phyloP scores from a whole-genome alignment of 2,113 vertebrate genomes.

The Pseudorasbora parva region DNA sequence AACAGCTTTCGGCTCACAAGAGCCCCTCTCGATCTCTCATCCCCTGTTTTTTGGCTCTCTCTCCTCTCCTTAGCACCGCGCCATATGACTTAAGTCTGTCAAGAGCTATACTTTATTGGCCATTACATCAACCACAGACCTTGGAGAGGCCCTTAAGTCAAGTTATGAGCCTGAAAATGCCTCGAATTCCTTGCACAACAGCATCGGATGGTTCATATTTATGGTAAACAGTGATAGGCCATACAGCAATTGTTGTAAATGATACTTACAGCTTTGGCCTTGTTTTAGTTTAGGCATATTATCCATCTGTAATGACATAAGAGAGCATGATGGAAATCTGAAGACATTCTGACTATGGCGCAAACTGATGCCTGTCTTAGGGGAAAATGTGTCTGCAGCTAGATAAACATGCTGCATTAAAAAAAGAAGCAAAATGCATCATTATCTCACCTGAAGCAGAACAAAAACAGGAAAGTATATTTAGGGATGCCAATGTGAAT shows the following conservation, averaged over 20 bases:
- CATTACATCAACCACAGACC: conserved; percentile 44
- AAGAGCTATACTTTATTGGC: conserved; percentile 44
- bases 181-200: conserved; percentile 51
- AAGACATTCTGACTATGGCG: not conserved
- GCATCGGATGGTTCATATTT: conserved; percentile 37
- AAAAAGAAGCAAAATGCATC: conserved; percentile 10
- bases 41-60: not conserved
- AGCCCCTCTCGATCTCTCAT: conserved; percentile 38
- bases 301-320: not conserved
- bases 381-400: not conserved
- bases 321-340: not conserved
- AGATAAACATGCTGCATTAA: not conserved
- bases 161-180: conserved; percentile 52
- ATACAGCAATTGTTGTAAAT: conserved; percentile 25
- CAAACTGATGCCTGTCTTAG: not conserved
- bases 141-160: conserved; percentile 37
- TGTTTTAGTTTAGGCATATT: not conserved
- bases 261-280: conserved; percentile 29
- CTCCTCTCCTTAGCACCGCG: not conserved
- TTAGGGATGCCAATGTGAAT: conserved; percentile 14
- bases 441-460: conserved; percentile 18
- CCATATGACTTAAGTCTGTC: conserved; percentile 37
- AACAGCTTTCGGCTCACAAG: conserved; percentile 34
- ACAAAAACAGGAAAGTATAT: conserved; percentile 24
- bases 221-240: conserved; percentile 29